phyloP scores from a whole-genome alignment of 2,888 invertebrate genomes.

The Philereme transversata region DNA sequence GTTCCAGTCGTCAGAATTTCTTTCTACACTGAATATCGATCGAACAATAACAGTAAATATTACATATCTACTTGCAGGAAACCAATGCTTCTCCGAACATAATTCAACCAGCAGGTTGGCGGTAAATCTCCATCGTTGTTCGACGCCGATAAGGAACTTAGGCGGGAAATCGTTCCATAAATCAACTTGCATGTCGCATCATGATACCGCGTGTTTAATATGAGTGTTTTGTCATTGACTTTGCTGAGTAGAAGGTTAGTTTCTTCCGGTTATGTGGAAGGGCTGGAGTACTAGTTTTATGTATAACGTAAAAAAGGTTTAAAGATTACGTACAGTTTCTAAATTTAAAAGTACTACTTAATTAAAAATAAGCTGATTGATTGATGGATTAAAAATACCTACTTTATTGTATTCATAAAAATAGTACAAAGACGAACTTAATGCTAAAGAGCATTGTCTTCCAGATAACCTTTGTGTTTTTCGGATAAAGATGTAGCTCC shows the following conservation, averaged over 20 bases:
- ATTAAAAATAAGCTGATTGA: no score
- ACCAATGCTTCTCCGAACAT: conserved; percentile 20
- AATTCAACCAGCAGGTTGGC: conserved; percentile 27
- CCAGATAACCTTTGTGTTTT: no score
- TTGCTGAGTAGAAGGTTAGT: conserved; percentile 3
- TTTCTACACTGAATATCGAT: background rate
- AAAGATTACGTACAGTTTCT: no score
- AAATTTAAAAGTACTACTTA: no score
- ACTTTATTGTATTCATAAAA: no score
- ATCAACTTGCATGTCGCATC: conserved; percentile 26
- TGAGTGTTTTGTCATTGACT: conserved; percentile 16
- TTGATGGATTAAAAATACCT: no score
- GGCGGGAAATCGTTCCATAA: conserved; percentile 27
- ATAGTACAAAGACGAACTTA: no score
- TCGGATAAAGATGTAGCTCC: no score
- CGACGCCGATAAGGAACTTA: conserved; percentile 32
- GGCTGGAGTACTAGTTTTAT: no score
- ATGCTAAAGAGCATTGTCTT: no score
- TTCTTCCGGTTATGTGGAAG: background rate
- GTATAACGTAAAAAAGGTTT: no score
- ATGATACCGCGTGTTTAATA: conserved; percentile 13
- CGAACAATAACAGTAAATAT: conserved; percentile 6
- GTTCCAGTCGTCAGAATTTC: no score
- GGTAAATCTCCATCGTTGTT: conserved; percentile 29
- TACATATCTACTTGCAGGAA: conserved; percentile 2